These are phyloP conservation scores for Amphiduros pacificus DNA, from an alignment of 2,888 invertebrate species.

Conservation along the genomic window DNA sequence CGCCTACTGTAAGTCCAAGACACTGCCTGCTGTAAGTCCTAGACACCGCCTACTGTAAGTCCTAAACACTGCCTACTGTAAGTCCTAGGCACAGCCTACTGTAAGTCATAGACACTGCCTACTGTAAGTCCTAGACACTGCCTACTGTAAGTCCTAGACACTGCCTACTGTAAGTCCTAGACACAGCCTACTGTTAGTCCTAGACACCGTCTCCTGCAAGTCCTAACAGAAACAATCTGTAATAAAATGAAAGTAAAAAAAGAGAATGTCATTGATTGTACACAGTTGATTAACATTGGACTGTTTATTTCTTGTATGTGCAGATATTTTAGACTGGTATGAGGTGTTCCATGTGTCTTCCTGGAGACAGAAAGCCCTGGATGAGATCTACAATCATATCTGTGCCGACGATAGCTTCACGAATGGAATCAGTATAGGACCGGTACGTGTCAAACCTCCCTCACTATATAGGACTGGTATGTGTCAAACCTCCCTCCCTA, in stretches of 20 bases:
- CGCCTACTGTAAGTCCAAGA: constrained; percentile 35
- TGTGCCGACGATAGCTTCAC: constrained; percentile 50
- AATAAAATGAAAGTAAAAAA: background rate
- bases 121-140: constrained; percentile 35
- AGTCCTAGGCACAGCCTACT: no score
- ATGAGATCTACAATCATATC: constrained; percentile 44
- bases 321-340: constrained; percentile 42
- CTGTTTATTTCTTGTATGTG: background rate
- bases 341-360: constrained; percentile 35
- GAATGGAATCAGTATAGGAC: constrained; percentile 49
- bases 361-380: constrained; percentile 37
- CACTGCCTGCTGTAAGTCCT: no score
- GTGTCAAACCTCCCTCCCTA: no score
- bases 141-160: no score
- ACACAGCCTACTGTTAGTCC: no score
- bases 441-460: constrained; percentile 37
- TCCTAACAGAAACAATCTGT: background rate
- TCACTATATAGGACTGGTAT: no score
- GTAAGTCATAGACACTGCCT: constrained; percentile 36
- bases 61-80: no score
- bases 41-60: no score
- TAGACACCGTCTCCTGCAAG: no score
- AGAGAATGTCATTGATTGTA: background rate
- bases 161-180: no score
- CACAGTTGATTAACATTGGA: background rate